phyloP scores from a whole-genome alignment of 2,797 vertebrate genomes.

The Sylvia borin region DNA sequence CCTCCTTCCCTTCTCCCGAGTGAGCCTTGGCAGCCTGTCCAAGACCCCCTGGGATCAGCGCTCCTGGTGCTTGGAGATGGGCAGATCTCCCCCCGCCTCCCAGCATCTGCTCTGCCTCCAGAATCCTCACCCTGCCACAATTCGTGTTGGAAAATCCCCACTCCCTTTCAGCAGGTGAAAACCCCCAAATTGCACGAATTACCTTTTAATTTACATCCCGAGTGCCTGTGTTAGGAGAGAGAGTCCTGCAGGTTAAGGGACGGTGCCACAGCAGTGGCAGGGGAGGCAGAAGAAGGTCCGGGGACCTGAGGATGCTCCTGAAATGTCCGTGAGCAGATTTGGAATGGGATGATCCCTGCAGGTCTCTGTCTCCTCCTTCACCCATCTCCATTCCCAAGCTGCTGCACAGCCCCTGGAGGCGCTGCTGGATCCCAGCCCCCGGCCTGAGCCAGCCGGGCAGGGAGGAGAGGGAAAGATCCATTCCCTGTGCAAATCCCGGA shows the following conservation, averaged over 20 bases:
- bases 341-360: neutral
- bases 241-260: neutral
- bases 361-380: neutral
- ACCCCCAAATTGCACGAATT: neutral
- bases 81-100: neutral
- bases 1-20: neutral
- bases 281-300: neutral
- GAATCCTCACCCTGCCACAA: accelerated
- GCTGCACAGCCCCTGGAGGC: neutral
- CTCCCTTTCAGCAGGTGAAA: neutral
- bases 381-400: neutral
- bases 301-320: neutral
- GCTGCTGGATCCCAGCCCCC: neutral
- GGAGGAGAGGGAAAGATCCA: neutral
- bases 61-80: accelerated
- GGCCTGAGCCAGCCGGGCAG: neutral
- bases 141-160: accelerated
- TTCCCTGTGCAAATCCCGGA: neutral
- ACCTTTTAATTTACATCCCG: neutral
- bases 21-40: accelerated
- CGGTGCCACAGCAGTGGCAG: neutral
- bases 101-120: neutral
- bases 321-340: too few relatives aligned
- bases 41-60: neutral
- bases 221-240: neutral